Conservation (phyloP, 2,797 vertebrate species). For the Salarias fasciatus region DNA sequence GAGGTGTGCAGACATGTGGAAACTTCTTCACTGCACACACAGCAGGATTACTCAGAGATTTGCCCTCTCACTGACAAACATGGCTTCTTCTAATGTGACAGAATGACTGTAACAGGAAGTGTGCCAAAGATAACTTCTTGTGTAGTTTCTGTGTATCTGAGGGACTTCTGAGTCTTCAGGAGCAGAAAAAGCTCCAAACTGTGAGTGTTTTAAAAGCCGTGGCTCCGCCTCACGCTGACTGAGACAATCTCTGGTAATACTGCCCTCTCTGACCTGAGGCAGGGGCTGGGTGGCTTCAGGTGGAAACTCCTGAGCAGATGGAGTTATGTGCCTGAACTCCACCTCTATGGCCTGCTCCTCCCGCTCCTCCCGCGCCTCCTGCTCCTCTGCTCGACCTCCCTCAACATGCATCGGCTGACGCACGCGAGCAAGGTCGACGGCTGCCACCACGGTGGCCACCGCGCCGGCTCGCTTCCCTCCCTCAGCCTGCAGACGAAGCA, state of each 20-base stretch:
- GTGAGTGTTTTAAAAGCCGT: too few species aligned
- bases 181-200: too few species aligned
- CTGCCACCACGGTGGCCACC: slow-evolving; percentile 93
- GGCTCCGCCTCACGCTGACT: too few species aligned
- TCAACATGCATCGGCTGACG: slow-evolving; percentile 83
- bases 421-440: slow-evolving; percentile 91
- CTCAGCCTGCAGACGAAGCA: slow-evolving; percentile 84
- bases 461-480: slow-evolving; percentile 89
- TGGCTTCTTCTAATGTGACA: too few species aligned
- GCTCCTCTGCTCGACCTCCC: slow-evolving; percentile 78
- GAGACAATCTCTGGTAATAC: too few species aligned
- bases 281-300: slow-evolving; percentile 56
- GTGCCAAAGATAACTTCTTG: too few species aligned
- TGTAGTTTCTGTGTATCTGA: too few species aligned
- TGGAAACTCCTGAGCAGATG: slow-evolving; percentile 79
- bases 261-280: slow-evolving; percentile 83
- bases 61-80: too few species aligned
- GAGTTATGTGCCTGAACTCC: slow-evolving; percentile 67
- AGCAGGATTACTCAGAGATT: too few species aligned
- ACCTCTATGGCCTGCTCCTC: slow-evolving; percentile 81
- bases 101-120: too few species aligned
- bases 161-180: too few species aligned
- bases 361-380: slow-evolving; percentile 76
- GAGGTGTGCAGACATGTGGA: slow-evolving; percentile 74
- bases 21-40: too few species aligned